These are phyloP conservation scores for Cotesia typhae DNA, from an alignment of 1,140 invertebrate species.

Conservation along the genomic window DNA sequence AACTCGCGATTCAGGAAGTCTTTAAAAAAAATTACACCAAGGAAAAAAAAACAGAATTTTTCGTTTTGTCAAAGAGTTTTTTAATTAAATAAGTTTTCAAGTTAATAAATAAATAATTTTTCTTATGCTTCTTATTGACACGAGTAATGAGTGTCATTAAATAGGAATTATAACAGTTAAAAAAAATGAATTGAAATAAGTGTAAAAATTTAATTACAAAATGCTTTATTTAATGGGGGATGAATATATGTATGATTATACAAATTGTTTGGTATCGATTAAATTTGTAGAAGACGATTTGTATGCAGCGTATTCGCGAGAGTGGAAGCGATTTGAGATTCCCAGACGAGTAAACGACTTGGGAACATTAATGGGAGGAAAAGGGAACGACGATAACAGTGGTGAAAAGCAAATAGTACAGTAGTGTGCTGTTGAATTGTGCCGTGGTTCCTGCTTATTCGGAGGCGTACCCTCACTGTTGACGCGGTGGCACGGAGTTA, in stretches of 20 bases:
- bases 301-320: slow-evolving; percentile 24
- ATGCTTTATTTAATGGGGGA: not conserved
- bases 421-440: not conserved
- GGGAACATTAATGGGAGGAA: slow-evolving; percentile 33
- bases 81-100: too few species aligned
- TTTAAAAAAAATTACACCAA: too few species aligned
- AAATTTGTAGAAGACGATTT: slow-evolving; percentile 32
- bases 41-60: too few species aligned
- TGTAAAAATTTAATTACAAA: too few species aligned
- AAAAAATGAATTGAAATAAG: too few species aligned
- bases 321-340: slow-evolving; percentile 34
- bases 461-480: slow-evolving; percentile 46
- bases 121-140: too few species aligned
- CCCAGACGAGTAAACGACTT: slow-evolving; percentile 30
- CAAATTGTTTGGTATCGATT: slow-evolving; percentile 25
- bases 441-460: slow-evolving; percentile 43
- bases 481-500: slow-evolving; percentile 50
- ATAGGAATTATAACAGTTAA: too few species aligned
- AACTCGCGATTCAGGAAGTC: too few species aligned
- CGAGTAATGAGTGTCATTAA: too few species aligned
- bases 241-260: not conserved
- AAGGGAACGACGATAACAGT: slow-evolving; percentile 47
- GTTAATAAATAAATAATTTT: too few species aligned
- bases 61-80: too few species aligned
- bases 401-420: slow-evolving; percentile 38